Percentiles rank a stretch among this genome's conserved stretches.
These are phyloP conservation scores for Megaceryle maxima DNA, from an alignment of 2,113 vertebrate species.

Conservation along the genomic window DNA sequence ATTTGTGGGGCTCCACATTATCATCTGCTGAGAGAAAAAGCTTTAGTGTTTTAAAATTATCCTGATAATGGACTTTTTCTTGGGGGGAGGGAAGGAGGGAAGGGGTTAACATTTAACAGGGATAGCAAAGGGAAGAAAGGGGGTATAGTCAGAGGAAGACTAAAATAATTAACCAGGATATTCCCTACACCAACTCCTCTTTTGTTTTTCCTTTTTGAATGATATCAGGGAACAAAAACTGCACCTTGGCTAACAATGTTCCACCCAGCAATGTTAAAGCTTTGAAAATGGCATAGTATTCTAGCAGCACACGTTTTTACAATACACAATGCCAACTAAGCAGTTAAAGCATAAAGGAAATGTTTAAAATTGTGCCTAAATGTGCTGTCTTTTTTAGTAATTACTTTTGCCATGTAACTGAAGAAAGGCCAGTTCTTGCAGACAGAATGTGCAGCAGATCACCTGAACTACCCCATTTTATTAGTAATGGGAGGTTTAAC, in stretches of 20 bases:
- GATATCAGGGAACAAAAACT: neutral
- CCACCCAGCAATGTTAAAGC: neutral
- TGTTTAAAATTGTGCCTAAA: neutral
- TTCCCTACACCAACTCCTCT: neutral
- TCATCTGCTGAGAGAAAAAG: neutral
- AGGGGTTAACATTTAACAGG: neutral
- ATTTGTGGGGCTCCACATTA: neutral
- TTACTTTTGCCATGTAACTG: neutral
- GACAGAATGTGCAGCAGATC: neutral
- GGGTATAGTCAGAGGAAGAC: neutral
- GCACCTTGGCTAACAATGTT: neutral
- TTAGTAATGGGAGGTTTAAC: neutral
- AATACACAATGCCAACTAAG: neutral
- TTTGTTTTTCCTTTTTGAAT: neutral
- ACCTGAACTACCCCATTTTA: neutral
- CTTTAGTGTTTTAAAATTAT: neutral
- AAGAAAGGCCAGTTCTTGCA: neutral
- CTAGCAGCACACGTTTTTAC: neutral
- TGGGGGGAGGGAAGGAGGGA: neutral
- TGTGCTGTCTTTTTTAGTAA: neutral
- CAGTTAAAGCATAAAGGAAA: neutral
- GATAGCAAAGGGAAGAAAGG: neutral
- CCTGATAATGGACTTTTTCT: neutral
- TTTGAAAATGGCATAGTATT: neutral
- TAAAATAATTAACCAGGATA: conserved; percentile 5